phyloP scores from a whole-genome alignment of 2,113 vertebrate species.

The Paracanthobrama guichenoti region DNA sequence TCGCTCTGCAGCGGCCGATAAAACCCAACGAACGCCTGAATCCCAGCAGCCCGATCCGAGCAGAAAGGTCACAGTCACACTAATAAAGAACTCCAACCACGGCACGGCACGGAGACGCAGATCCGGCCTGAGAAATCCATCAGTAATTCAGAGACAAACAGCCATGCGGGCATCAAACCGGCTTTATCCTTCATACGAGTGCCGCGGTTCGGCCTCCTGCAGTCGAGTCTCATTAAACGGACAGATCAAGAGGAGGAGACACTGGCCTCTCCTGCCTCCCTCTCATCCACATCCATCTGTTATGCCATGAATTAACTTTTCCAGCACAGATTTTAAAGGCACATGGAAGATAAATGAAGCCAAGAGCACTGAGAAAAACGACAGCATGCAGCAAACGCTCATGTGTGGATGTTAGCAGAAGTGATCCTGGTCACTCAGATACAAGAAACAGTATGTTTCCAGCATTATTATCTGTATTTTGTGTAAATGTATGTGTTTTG shows the following conservation, averaged over 20 bases:
- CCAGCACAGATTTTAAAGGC: conserved; percentile 31
- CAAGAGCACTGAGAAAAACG: background rate
- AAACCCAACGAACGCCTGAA: background rate
- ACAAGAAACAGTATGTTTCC: too few relatives aligned
- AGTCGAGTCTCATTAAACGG: conserved; percentile 42
- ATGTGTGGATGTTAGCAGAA: background rate
- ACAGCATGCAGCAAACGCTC: background rate
- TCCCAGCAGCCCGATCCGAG: conserved; percentile 19
- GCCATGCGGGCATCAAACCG: background rate
- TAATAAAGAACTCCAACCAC: conserved; percentile 26
- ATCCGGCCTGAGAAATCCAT: background rate
- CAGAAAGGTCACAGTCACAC: conserved; percentile 54
- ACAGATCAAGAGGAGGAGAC: conserved; percentile 23
- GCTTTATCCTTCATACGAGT: background rate
- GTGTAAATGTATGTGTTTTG: background rate
- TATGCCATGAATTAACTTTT: conserved; percentile 37
- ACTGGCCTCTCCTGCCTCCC: conserved; percentile 19
- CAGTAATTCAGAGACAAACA: conserved; percentile 8
- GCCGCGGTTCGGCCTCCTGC: background rate
- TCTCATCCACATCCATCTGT: conserved; percentile 40
- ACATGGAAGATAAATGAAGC: background rate
- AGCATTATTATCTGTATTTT: background rate
- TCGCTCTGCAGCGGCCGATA: conserved; percentile 8
- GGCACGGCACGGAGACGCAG: background rate
- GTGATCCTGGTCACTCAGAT: background rate